These are phyloP conservation scores for Cryptophagus acutangulus DNA, from an alignment of 2,888 invertebrate species.

Conservation along the genomic window DNA sequence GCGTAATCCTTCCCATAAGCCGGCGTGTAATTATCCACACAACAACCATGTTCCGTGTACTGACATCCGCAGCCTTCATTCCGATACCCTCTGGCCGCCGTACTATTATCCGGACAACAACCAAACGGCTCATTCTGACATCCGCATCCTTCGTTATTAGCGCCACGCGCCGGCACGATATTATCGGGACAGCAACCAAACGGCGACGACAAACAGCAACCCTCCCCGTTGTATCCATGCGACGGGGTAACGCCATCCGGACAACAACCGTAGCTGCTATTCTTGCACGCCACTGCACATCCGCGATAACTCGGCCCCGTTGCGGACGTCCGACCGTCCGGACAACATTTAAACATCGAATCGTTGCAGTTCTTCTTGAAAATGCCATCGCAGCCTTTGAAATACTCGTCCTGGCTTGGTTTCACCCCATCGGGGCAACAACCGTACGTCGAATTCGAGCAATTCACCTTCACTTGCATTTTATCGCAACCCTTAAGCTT, in stretches of 20 bases:
- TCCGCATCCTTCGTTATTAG: slow-evolving; percentile 70
- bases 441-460: slow-evolving; percentile 58
- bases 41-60: slow-evolving; percentile 71
- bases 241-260: slow-evolving; percentile 78
- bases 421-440: slow-evolving; percentile 71
- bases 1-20: slow-evolving; percentile 73
- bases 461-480: slow-evolving; percentile 35
- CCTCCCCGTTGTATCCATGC: slow-evolving; percentile 76
- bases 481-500: slow-evolving; percentile 40
- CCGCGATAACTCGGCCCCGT: slow-evolving; percentile 67
- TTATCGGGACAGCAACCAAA: slow-evolving; percentile 93
- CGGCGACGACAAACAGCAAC: slow-evolving; percentile 68
- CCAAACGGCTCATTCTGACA: slow-evolving; percentile 73
- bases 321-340: slow-evolving; percentile 64
- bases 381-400: slow-evolving; percentile 57
- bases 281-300: slow-evolving; percentile 66
- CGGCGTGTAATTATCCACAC: slow-evolving; percentile 72
- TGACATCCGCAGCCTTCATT: slow-evolving; percentile 81
- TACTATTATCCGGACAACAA: slow-evolving; percentile 81
- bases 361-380: slow-evolving; percentile 51
- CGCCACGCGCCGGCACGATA: slow-evolving; percentile 73
- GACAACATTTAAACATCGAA: slow-evolving; percentile 68
- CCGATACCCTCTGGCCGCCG: slow-evolving; percentile 71
- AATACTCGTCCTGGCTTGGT: slow-evolving; percentile 58
- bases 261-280: slow-evolving; percentile 79